A percentile compares a stretch with the other conserved stretches of the same genome.
phyloP scores from a whole-genome alignment of 2,888 invertebrate species.

The Plutella xylostella region DNA sequence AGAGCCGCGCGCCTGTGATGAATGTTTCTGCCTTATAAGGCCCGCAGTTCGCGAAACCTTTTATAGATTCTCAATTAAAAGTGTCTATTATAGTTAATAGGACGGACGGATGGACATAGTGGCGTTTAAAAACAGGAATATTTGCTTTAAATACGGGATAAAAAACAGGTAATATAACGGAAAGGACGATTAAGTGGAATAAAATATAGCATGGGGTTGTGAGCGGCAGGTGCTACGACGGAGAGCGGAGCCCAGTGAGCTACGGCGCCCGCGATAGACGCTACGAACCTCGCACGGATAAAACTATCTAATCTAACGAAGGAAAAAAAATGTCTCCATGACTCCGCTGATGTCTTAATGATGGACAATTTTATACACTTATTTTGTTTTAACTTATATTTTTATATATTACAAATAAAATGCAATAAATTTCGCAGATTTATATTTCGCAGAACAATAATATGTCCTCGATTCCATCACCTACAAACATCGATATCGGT shows the following conservation, averaged over 20 bases:
- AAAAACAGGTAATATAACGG: constrained; percentile 67
- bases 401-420: too few relatives aligned
- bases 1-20: constrained; percentile 62
- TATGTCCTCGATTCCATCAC: too few relatives aligned
- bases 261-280: constrained; percentile 17
- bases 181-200: constrained; percentile 68
- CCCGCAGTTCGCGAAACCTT: constrained; percentile 63
- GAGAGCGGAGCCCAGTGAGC: constrained; percentile 35
- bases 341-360: too few relatives aligned
- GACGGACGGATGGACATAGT: constrained; percentile 49
- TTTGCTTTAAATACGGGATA: constrained; percentile 62
- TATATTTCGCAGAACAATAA: too few relatives aligned
- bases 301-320: too few relatives aligned
- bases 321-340: too few relatives aligned
- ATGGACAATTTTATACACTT: too few relatives aligned
- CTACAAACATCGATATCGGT: background rate
- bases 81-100: constrained; percentile 67
- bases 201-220: constrained; percentile 68
- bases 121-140: constrained; percentile 60
- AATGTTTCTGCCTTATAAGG: constrained; percentile 62
- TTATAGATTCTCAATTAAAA: constrained; percentile 70
- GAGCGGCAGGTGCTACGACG: constrained; percentile 57
- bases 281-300: too few relatives aligned
- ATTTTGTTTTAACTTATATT: too few relatives aligned
- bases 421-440: too few relatives aligned